These are phyloP conservation scores for Augiades crinisus DNA, from an alignment of 2,888 invertebrate genomes.

Conservation along the genomic window DNA sequence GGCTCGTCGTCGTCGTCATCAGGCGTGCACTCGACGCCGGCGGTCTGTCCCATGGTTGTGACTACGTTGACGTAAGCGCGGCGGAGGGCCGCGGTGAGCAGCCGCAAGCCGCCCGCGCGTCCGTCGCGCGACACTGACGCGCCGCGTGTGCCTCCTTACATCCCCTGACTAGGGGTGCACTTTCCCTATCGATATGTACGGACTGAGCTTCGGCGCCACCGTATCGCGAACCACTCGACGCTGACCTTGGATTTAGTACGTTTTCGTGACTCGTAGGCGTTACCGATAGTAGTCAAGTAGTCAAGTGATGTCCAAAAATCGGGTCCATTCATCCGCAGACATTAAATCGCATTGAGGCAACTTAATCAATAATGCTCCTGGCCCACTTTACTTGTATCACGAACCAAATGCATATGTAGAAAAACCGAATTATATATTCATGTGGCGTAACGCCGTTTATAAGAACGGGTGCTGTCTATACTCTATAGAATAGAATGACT, in stretches of 20 bases:
- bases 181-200: conserved; percentile 32
- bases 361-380: too few species aligned
- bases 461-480: too few species aligned
- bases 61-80: conserved; percentile 39
- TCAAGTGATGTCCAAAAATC: too few species aligned
- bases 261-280: too few species aligned
- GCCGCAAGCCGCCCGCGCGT: conserved; percentile 74
- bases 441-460: too few species aligned
- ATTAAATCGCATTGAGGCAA: too few species aligned
- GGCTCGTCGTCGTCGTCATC: conserved; percentile 78
- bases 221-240: not conserved
- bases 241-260: not conserved
- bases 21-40: conserved; percentile 77
- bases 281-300: too few species aligned
- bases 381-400: too few species aligned
- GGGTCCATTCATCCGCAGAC: too few species aligned
- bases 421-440: too few species aligned
- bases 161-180: conserved; percentile 47
- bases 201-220: not conserved
- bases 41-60: conserved; percentile 76
- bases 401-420: too few species aligned
- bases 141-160: conserved; percentile 48
- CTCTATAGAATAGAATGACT: too few species aligned
- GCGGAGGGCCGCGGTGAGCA: conserved; percentile 73
- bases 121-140: conserved; percentile 71